Evolutionary conservation across 1,140 invertebrate genomes (phyloP).

Genomic region (Eueides isabella): DNA sequence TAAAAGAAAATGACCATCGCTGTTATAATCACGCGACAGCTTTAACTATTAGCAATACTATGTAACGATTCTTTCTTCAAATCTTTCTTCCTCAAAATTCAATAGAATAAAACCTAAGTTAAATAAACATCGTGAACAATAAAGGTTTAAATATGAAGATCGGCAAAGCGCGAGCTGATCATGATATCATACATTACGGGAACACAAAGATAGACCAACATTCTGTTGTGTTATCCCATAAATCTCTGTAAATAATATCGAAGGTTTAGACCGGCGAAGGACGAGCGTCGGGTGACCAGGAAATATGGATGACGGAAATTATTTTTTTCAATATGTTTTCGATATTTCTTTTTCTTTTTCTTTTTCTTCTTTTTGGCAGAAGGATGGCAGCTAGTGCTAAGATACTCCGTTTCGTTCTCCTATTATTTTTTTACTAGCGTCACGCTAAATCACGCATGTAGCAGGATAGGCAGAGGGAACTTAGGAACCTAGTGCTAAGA

Average conservation of each 20-base stretch:
- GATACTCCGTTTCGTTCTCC: too few relatives aligned
- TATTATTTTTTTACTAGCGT: too few relatives aligned
- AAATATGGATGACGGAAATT: neutral
- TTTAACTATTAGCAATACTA: too few relatives aligned
- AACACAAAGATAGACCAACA: conserved; percentile 41
- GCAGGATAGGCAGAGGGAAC: too few relatives aligned
- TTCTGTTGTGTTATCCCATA: conserved; percentile 40
- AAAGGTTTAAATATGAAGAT: conserved; percentile 25
- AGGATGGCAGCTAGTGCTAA: too few relatives aligned
- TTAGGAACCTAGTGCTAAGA: too few relatives aligned
- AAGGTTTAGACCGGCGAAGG: conserved; percentile 33
- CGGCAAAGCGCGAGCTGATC: conserved; percentile 32
- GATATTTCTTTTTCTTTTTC: too few relatives aligned
- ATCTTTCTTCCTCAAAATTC: neutral
- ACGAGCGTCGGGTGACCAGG: conserved; percentile 30
- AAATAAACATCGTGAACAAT: neutral
- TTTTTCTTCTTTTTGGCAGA: too few relatives aligned
- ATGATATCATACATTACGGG: conserved; percentile 35
- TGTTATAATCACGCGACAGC: too few relatives aligned
- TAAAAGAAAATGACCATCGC: too few relatives aligned
- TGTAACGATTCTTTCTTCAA: too few relatives aligned
- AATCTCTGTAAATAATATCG: conserved; percentile 46
- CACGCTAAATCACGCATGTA: too few relatives aligned
- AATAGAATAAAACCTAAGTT: neutral
- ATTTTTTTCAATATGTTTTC: neutral